Conservation (phyloP, 2,113 vertebrate species). For the Atherinomorus stipes region DNA sequence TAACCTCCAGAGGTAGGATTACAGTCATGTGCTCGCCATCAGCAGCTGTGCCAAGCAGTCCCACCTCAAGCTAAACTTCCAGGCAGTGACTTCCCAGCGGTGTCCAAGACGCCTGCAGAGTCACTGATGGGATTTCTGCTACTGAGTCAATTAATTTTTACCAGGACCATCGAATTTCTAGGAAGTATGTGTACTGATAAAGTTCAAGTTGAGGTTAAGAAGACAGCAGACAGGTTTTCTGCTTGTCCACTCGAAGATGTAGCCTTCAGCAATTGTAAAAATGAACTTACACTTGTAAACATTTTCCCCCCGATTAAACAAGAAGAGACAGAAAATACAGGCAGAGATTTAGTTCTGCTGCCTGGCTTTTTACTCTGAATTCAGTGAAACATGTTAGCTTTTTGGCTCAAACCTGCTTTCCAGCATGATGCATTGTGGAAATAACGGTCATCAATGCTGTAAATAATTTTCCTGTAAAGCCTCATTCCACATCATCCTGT, state of each 20-base stretch:
- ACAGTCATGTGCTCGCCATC: background rate
- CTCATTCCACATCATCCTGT: conserved; percentile 6
- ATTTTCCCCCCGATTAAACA: background rate
- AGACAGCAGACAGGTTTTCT: too few species aligned
- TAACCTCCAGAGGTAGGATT: background rate
- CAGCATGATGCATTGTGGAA: conserved; percentile 9
- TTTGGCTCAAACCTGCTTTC: background rate
- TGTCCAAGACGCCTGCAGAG: conserved; percentile 32
- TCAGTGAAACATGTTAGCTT: background rate
- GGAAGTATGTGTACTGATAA: too few species aligned
- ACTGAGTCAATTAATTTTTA: too few species aligned
- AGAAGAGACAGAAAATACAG: background rate
- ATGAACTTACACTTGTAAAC: background rate
- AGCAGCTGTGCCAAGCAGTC: background rate
- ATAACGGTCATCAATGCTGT: background rate
- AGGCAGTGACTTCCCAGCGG: conserved; percentile 31
- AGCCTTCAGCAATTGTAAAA: background rate
- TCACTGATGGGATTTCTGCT: conserved; percentile 38
- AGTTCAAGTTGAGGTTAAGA: too few species aligned
- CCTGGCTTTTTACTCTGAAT: background rate
- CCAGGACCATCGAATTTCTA: too few species aligned
- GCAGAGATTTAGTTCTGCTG: background rate
- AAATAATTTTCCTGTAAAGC: conserved; percentile 26
- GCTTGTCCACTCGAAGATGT: too few species aligned
- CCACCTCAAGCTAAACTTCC: background rate